A percentile compares a stretch with the other conserved stretches of the same genome.
These are phyloP conservation scores for Myotis pilosus DNA, from an alignment of 2,797 vertebrate genomes.

Conservation along the genomic window DNA sequence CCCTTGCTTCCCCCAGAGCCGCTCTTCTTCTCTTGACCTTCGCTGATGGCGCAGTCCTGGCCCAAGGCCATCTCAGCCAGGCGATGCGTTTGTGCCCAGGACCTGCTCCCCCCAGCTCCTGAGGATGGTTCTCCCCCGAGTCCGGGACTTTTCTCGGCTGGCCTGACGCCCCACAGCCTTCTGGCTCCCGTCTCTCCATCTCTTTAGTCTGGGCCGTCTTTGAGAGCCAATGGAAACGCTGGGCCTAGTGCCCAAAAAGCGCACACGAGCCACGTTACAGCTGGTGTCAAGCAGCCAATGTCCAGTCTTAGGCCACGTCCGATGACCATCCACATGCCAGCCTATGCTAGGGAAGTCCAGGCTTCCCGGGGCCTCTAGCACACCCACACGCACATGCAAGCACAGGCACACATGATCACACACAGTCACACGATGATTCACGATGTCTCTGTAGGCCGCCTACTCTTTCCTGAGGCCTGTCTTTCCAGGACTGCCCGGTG, in stretches of 20 bases:
- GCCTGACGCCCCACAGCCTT: too few species aligned
- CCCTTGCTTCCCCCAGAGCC: background rate
- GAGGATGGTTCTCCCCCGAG: background rate
- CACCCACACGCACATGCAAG: rapidly evolving
- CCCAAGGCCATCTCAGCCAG: rapidly evolving
- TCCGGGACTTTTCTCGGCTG: background rate
- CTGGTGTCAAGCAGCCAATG: rapidly evolving
- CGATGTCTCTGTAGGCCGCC: background rate
- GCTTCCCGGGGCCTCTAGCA: background rate
- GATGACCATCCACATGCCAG: background rate
- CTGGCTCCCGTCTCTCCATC: background rate
- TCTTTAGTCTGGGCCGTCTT: background rate
- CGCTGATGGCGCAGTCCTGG: background rate
- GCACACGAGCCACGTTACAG: rapidly evolving
- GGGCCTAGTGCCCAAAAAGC: background rate
- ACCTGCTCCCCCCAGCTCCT: background rate
- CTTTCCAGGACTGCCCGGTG: background rate
- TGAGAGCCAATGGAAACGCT: rapidly evolving
- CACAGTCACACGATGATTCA: rapidly evolving
- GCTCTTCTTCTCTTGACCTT: background rate
- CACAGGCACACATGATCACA: background rate
- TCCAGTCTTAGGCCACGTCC: background rate
- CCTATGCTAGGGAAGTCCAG: background rate
- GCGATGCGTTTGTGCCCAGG: rapidly evolving
- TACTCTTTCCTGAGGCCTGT: background rate